Evolutionary conservation across 2,888 invertebrate genomes (phyloP).

Genomic region (Danaus chrysippus): DNA sequence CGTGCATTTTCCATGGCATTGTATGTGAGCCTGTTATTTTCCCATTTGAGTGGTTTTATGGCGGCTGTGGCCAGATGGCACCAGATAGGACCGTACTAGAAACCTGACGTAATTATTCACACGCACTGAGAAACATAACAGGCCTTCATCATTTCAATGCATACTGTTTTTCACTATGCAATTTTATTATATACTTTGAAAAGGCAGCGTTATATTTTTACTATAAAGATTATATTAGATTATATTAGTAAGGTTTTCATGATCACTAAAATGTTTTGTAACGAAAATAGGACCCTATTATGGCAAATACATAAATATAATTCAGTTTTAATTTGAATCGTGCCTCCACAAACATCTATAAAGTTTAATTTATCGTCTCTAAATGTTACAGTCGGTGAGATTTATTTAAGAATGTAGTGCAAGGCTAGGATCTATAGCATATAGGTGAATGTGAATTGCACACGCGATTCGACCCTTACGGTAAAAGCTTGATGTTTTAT

Average conservation of each 20-base stretch:
- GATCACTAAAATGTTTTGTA: neutral
- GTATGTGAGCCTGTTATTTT: slow-evolving; percentile 75
- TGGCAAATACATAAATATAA: neutral
- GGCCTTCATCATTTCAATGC: slow-evolving; percentile 35
- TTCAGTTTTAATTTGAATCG: slow-evolving; percentile 7
- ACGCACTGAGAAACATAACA: slow-evolving; percentile 55
- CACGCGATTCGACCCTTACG: slow-evolving; percentile 42
- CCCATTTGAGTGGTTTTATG: slow-evolving; percentile 76
- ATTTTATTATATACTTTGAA: slow-evolving; percentile 14
- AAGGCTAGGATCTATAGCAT: slow-evolving; percentile 27
- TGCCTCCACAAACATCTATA: neutral
- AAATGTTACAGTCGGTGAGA: slow-evolving; percentile 7
- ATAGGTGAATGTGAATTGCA: slow-evolving; percentile 37
- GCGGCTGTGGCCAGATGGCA: slow-evolving; percentile 59
- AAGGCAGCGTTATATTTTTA: slow-evolving; percentile 9
- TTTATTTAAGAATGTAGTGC: slow-evolving; percentile 22
- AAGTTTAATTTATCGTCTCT: slow-evolving; percentile 4
- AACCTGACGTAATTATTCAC: slow-evolving; percentile 73
- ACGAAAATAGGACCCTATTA: neutral
- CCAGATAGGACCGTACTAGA: slow-evolving; percentile 71
- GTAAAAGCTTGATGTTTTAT: slow-evolving; percentile 33
- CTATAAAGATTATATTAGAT: neutral
- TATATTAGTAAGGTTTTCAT: neutral
- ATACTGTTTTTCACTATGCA: slow-evolving; percentile 14
- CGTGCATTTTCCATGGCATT: slow-evolving; percentile 69